A percentile compares a stretch with the other conserved stretches of the same genome.
Conservation (phyloP, 2,113 vertebrate species). For the Regulus satrapa region DNA sequence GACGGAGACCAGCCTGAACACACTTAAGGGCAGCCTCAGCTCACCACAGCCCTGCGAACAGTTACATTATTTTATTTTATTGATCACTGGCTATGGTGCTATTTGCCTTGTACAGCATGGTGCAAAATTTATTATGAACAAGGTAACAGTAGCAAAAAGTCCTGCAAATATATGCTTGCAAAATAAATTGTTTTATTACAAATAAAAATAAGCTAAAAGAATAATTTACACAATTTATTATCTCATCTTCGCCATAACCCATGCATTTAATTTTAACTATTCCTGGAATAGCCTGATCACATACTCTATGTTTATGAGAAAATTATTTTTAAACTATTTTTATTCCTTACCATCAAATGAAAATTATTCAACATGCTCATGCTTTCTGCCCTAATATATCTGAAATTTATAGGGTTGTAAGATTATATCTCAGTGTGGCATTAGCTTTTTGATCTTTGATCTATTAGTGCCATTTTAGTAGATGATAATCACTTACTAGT, state of each 20-base stretch:
- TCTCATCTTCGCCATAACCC: not conserved
- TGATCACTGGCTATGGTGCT: not conserved
- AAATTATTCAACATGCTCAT: not conserved
- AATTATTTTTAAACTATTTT: not conserved
- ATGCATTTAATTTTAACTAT: not conserved
- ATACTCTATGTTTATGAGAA: not conserved
- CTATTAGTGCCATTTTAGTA: slow-evolving; percentile 31
- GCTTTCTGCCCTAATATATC: not conserved
- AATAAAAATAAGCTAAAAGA: slow-evolving; percentile 35
- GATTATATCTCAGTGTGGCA: not conserved
- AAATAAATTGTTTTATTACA: slow-evolving; percentile 47
- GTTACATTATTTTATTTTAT: not conserved
- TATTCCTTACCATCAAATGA: not conserved
- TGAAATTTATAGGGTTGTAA: not conserved
- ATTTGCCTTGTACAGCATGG: not conserved
- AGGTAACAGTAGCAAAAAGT: not conserved
- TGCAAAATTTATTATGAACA: not conserved
- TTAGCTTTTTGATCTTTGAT: slow-evolving; percentile 38
- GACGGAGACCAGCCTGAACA: not conserved
- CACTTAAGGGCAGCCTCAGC: fast-evolving
- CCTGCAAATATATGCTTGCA: slow-evolving; percentile 25
- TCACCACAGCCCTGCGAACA: not conserved
- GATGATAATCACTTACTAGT: slow-evolving; percentile 33
- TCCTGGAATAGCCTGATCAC: not conserved
- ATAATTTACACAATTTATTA: not conserved